phyloP scores from a whole-genome alignment of 2,113 vertebrate species.

The Trachemys scripta region DNA sequence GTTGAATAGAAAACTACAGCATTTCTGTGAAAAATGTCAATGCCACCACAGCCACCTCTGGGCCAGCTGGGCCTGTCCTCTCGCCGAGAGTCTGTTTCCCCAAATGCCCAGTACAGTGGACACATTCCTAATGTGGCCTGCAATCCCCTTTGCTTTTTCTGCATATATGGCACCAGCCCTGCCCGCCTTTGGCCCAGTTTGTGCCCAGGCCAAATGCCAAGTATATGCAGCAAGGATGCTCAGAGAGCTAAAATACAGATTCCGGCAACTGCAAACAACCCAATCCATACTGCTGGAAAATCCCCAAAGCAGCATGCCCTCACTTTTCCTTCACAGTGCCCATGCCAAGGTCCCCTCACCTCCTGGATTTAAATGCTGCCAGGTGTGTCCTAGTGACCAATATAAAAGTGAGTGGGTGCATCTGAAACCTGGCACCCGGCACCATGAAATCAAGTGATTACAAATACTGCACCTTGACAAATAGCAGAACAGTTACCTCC shows the following conservation, averaged over 20 bases:
- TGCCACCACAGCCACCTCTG: neutral
- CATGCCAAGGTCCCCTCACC: neutral
- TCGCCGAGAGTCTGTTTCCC: accelerated
- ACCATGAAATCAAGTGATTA: neutral
- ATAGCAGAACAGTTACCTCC: neutral
- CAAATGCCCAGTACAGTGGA: neutral
- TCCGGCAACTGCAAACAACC: neutral
- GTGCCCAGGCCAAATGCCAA: neutral
- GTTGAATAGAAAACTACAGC: too few relatives aligned
- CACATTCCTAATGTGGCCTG: neutral
- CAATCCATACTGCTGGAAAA: neutral
- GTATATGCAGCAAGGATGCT: neutral
- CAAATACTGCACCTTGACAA: neutral
- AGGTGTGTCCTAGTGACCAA: neutral
- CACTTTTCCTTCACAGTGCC: neutral
- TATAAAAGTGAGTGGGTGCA: neutral
- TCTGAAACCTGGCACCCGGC: neutral
- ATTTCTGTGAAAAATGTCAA: too few relatives aligned
- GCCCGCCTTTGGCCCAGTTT: accelerated
- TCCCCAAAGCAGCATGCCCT: neutral
- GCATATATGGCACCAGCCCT: neutral
- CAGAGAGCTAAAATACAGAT: neutral
- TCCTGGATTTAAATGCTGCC: neutral
- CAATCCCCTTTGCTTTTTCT: too few relatives aligned
- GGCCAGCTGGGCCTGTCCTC: accelerated